Percentiles rank a stretch among this genome's conserved stretches.
Evolutionary conservation across 2,797 vertebrate species (phyloP).

Genomic region (Phylloscopus collybita): DNA sequence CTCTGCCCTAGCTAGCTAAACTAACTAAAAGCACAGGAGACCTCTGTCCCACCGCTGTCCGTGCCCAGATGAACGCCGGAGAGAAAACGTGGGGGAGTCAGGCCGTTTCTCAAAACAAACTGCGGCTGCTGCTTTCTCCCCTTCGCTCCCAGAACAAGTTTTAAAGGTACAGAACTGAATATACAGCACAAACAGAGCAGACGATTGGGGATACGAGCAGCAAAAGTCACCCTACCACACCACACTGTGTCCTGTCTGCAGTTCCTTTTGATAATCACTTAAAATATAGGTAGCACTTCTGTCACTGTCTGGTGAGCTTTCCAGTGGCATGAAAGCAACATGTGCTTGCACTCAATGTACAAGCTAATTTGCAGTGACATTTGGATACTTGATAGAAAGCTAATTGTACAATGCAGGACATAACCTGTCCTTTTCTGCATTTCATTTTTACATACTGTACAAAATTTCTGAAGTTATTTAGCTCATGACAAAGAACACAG

Average conservation of each 20-base stretch:
- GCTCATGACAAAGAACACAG: background rate
- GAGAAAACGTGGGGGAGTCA: no score
- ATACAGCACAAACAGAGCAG: no score
- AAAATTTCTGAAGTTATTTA: background rate
- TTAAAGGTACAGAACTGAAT: no score
- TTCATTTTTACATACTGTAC: background rate
- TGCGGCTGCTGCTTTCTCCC: no score
- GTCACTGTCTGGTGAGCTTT: background rate
- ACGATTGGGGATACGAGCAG: no score
- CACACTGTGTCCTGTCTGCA: background rate
- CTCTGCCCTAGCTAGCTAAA: no score
- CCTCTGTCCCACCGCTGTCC: no score
- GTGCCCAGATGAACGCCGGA: no score
- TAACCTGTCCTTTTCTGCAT: background rate
- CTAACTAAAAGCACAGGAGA: no score
- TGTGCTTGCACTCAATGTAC: background rate
- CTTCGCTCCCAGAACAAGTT: no score
- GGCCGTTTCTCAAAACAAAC: no score
- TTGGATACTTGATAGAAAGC: background rate
- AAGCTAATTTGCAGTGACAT: background rate
- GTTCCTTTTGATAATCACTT: background rate
- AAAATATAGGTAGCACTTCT: background rate
- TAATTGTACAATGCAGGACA: background rate
- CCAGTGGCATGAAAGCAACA: background rate
- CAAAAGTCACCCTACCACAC: no score